Conservation (phyloP, 2,797 vertebrate genomes). For the Phataginus tetradactyla region DNA sequence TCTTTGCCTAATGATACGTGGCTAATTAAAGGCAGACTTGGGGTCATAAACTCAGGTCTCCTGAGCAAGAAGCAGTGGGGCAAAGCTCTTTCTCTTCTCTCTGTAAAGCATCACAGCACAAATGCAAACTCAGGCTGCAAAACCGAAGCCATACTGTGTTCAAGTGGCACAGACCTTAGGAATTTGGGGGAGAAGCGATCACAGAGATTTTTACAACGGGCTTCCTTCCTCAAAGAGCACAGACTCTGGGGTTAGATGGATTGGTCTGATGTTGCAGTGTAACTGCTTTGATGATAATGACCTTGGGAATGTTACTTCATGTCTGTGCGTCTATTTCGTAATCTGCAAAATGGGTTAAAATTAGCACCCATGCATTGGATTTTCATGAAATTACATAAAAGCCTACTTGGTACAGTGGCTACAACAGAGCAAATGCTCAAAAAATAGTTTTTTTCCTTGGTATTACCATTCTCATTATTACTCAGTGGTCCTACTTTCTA, state of each 20-base stretch:
- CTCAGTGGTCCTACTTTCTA: background rate
- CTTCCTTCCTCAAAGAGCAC: background rate
- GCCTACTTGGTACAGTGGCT: background rate
- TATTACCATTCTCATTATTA: background rate
- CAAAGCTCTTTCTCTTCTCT: background rate
- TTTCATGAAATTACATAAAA: background rate
- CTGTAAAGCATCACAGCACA: conserved; percentile 27
- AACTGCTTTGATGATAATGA: background rate
- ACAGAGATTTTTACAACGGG: background rate
- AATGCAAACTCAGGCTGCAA: background rate
- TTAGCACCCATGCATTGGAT: background rate
- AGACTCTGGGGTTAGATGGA: background rate
- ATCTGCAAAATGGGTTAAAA: conserved; percentile 37
- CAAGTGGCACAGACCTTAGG: background rate
- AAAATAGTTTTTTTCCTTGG: background rate
- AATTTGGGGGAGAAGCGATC: background rate
- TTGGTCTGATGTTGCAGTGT: background rate
- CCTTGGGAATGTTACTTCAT: background rate
- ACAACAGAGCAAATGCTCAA: background rate
- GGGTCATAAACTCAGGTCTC: conserved; percentile 58
- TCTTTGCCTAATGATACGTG: conserved; percentile 69
- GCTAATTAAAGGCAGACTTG: conserved; percentile 72
- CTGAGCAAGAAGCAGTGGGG: background rate
- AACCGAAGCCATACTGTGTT: background rate
- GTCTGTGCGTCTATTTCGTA: background rate